phyloP scores from a whole-genome alignment of 2,113 vertebrate species.

The Podiceps cristatus region DNA sequence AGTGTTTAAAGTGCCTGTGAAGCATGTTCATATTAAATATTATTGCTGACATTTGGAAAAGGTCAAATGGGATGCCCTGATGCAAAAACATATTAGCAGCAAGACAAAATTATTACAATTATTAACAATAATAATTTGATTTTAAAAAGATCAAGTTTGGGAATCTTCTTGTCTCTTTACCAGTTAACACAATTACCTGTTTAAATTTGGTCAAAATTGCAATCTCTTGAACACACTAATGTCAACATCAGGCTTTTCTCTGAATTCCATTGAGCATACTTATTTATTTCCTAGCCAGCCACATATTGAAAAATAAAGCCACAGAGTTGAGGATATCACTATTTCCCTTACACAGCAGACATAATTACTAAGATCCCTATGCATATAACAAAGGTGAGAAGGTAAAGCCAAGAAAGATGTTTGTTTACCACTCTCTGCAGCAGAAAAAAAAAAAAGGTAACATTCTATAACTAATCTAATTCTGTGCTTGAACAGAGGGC shows the following conservation, averaged over 20 bases:
- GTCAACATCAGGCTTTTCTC: not conserved
- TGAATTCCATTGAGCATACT: not conserved
- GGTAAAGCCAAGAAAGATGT: constrained; percentile 47
- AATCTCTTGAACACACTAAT: constrained; percentile 5
- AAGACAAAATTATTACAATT: constrained; percentile 77
- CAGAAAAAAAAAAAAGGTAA: not conserved
- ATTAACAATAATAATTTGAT: constrained; percentile 74
- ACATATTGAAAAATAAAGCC: not conserved
- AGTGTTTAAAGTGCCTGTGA: constrained; percentile 81
- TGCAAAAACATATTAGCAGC: constrained; percentile 68
- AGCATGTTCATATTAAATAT: constrained; percentile 83
- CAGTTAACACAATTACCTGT: constrained; percentile 58
- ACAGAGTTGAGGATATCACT: not conserved
- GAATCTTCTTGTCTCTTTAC: constrained; percentile 57
- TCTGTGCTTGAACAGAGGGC: constrained; percentile 31
- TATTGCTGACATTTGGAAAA: constrained; percentile 84
- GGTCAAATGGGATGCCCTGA: constrained; percentile 76
- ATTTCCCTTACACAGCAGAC: not conserved
- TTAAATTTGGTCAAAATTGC: constrained; percentile 50
- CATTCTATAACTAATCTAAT: constrained; percentile 35
- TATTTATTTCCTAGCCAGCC: constrained; percentile 23
- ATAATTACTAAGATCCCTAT: constrained; percentile 19
- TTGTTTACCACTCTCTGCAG: constrained; percentile 43
- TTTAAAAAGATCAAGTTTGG: constrained; percentile 68
- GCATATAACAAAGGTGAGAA: constrained; percentile 12